phyloP scores from a whole-genome alignment of 2,797 vertebrate species.

The Sciurus vulgaris region DNA sequence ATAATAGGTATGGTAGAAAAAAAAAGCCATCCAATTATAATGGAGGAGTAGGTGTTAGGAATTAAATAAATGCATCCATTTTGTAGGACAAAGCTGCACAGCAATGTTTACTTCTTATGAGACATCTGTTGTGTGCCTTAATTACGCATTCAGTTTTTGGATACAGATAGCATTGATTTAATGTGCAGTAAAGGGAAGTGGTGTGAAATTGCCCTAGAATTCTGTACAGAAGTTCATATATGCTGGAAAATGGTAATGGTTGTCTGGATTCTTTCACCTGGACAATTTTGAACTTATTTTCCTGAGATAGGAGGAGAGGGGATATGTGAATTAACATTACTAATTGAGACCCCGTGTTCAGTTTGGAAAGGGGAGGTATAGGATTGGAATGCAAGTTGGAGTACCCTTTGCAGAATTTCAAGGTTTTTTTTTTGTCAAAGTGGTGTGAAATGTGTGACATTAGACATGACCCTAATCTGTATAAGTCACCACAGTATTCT shows the following conservation, averaged over 20 bases:
- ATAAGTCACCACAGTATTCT: not conserved
- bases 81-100: not conserved
- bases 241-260: not conserved
- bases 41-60: not conserved
- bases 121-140: not conserved
- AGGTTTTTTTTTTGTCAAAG: not conserved
- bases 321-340: too few relatives aligned
- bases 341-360: not conserved
- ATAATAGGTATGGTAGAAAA: too few relatives aligned
- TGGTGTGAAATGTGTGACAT: not conserved
- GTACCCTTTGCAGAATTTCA: not conserved
- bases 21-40: not conserved
- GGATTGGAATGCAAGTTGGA: not conserved
- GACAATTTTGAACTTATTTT: not conserved
- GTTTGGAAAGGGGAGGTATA: not conserved
- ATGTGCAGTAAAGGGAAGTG: not conserved
- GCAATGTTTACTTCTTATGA: not conserved
- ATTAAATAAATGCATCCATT: not conserved
- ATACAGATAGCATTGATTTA: not conserved
- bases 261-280: not conserved
- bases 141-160: not conserved
- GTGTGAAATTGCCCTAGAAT: not conserved
- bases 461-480: not conserved
- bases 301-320: not conserved
- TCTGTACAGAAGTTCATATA: not conserved